Conservation (phyloP, 2,113 vertebrate species). For the Nothoprocta pentlandii region DNA sequence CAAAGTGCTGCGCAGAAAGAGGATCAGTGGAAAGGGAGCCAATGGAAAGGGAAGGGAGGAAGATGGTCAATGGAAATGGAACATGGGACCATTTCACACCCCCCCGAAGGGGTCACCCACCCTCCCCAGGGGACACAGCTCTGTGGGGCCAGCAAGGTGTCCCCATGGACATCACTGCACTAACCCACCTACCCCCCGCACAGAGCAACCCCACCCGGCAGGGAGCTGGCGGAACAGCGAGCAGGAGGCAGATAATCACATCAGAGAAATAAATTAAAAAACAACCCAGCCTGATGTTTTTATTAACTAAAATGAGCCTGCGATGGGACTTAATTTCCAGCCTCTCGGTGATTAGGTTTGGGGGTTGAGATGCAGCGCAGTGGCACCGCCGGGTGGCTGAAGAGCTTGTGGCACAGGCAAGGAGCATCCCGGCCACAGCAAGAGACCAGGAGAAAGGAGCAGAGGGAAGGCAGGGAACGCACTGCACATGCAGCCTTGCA, state of each 20-base stretch:
- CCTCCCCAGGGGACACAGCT: not conserved
- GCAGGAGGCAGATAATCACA: not conserved
- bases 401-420: not conserved
- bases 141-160: not conserved
- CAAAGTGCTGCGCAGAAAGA: not conserved
- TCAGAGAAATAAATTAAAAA: conserved; percentile 19
- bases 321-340: conserved; percentile 14
- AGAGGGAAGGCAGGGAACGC: not conserved
- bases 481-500: fast-evolving
- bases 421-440: not conserved
- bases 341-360: not conserved
- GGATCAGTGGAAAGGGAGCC: not conserved
- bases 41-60: too few species aligned
- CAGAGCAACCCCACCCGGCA: fast-evolving
- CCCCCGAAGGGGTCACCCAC: not conserved
- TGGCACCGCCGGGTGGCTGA: not conserved
- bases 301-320: conserved; percentile 7
- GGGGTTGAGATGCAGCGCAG: not conserved
- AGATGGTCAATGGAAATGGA: too few species aligned
- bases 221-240: not conserved
- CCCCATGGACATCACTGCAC: not conserved
- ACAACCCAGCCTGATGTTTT: not conserved
- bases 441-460: not conserved
- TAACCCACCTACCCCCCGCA: fast-evolving
- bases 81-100: too few species aligned